Base-by-base conservation (phyloP, 1,140 invertebrate species). In the Metopolophium dirhodum region DNA sequence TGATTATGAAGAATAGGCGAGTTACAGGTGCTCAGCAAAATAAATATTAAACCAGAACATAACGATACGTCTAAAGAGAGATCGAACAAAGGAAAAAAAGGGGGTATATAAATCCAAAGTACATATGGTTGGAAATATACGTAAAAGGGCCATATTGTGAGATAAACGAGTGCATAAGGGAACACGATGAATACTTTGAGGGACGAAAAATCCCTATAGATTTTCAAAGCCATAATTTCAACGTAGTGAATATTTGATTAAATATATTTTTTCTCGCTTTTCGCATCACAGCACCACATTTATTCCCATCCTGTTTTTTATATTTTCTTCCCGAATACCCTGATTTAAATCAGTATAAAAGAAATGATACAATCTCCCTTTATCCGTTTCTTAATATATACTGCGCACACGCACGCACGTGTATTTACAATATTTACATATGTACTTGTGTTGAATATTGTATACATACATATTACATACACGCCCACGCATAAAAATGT, bases 231-330 rank as follows among this genome's bases (percentile, higher is more conserved):
- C 86, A 49, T 87, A 49, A 87, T 87, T 87, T 87, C 86, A 51
- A 7, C 30, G 86, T 49, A 87, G 86, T 87, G 86, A 87, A 87
- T 87, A 87, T 87, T 87, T 87, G 86, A 87, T 87, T 87, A 87
- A 87, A 87, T 49, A 87, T 87, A 49, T 49, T 49, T 87, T 87
- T 87, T 49, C 30, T 87, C 47, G 47, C 47, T 87, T 87, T 87
- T 49, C 30, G 8, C 86, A 86, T 86, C 85, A 86, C 14, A 26
- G 85, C 41, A 86, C 23, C 85, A 41, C 85, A 86, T 86, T 86
- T 47, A 86, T 47, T 47, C 45, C 26, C 9, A 47, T 86, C 86
- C 45, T 87, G 51, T 87, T 37, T 30, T 37, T 30, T 87, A 49
- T 22, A 35, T 51, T n/a, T 87, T 49, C 30, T 49, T 86, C 85